Evolutionary conservation across 92 coral and sea anemone genomes (phyloP).

Genomic region (Virgularia gustaviana): DNA sequence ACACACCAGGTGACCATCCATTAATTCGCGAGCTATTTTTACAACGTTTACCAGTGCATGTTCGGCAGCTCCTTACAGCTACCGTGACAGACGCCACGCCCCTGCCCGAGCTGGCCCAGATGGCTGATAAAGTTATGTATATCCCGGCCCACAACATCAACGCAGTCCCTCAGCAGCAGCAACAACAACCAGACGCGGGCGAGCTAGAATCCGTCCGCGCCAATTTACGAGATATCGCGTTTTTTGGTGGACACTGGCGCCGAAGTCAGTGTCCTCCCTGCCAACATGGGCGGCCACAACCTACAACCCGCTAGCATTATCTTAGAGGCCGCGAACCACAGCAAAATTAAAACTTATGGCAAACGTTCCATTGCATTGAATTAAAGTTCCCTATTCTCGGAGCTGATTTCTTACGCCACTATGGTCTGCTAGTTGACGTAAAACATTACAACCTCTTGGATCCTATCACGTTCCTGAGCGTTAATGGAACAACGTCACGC

Average conservation of each 20-base stretch:
- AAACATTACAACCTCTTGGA: background rate
- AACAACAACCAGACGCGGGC: background rate
- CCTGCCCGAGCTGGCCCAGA: conserved; percentile 1
- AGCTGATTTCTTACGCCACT: background rate
- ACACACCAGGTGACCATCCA: conserved; percentile 11
- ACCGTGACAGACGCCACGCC: conserved; percentile 5
- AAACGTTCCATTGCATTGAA: background rate
- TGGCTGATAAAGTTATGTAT: conserved; percentile 11
- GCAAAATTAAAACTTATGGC: background rate
- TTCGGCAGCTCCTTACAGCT: conserved; percentile 23
- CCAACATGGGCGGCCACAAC: background rate
- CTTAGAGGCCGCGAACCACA: conserved; percentile 1
- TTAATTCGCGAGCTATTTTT: conserved; percentile 3
- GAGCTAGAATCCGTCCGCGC: conserved; percentile 1
- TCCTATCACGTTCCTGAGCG: conserved; percentile 10
- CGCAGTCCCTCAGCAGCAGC: too few relatives aligned
- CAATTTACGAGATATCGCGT: conserved; percentile 9
- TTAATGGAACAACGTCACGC: conserved; percentile 17
- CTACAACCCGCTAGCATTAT: too few relatives aligned
- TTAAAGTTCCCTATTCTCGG: background rate
- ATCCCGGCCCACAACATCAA: conserved; percentile 4
- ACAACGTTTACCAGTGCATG: background rate
- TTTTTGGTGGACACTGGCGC: background rate
- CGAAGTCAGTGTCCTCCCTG: background rate
- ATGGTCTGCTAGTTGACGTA: conserved; percentile 7